phyloP scores from a whole-genome alignment of 1,140 invertebrate genomes.

The Dendroctonus ponderosae region DNA sequence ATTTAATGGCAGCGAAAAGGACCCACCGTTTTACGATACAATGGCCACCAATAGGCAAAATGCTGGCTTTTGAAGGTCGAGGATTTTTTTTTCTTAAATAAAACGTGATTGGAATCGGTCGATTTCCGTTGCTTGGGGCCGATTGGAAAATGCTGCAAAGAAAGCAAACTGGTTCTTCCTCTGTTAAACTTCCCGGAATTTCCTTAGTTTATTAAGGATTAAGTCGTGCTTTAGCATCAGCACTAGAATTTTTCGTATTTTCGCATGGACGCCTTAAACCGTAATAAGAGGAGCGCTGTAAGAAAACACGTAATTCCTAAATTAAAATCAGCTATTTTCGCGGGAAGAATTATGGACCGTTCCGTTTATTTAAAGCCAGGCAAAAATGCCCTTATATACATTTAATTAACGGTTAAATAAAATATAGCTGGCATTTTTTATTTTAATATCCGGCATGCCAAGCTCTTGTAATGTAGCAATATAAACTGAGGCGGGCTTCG shows the following conservation, averaged over 20 bases:
- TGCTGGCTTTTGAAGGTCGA: slow-evolving; percentile 12
- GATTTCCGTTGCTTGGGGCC: no score
- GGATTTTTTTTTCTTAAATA: slow-evolving; percentile 25
- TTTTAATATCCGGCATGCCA: slow-evolving; percentile 30
- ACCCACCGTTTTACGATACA: slow-evolving; percentile 30
- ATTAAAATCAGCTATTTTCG: slow-evolving; percentile 28
- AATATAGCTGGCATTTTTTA: slow-evolving; percentile 28
- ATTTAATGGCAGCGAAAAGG: slow-evolving; percentile 27
- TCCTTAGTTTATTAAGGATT: no score
- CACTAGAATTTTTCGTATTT: no score
- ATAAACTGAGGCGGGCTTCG: slow-evolving; percentile 1
- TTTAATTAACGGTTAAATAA: slow-evolving; percentile 32
- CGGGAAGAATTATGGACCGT: slow-evolving; percentile 27
- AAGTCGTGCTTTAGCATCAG: no score
- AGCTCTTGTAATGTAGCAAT: slow-evolving; percentile 20
- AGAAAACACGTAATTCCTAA: slow-evolving; percentile 29
- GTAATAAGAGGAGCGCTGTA: slow-evolving; percentile 1
- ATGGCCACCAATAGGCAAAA: slow-evolving; percentile 26
- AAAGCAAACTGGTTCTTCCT: no score
- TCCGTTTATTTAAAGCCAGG: slow-evolving; percentile 23
- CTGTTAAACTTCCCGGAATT: no score
- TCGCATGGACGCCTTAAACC: not conserved
- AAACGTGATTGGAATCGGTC: not conserved
- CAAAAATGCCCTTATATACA: slow-evolving; percentile 25
- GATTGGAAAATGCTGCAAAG: no score